Percentiles rank a stretch among this genome's conserved stretches.
Conservation (phyloP, 1,140 invertebrate genomes). For the Calephelis nemesis region DNA sequence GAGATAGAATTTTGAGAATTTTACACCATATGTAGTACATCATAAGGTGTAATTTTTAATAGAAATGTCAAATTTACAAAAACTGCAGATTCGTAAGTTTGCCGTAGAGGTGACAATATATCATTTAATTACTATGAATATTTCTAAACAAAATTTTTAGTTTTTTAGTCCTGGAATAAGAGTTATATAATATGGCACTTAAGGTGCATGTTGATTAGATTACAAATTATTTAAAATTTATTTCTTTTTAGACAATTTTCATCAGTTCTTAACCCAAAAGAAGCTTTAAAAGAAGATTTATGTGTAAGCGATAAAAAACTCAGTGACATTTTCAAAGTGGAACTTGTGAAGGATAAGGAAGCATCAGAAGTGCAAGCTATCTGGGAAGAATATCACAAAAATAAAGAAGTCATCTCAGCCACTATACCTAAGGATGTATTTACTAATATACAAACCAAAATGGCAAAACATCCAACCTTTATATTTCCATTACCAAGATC, state of each 20-base stretch:
- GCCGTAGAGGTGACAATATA: too few relatives aligned
- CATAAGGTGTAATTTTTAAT: too few relatives aligned
- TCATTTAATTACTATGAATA: too few relatives aligned
- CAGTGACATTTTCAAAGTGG: slow-evolving; percentile 88
- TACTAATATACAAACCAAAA: slow-evolving; percentile 80
- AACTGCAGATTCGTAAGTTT: too few relatives aligned
- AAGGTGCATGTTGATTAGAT: too few relatives aligned
- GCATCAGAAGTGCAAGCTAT: slow-evolving; percentile 87
- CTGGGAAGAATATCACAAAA: slow-evolving; percentile 90
- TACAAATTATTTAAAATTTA: too few relatives aligned
- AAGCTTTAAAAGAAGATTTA: slow-evolving; percentile 46
- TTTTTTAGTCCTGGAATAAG: too few relatives aligned
- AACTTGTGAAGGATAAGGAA: slow-evolving; percentile 86
- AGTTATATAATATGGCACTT: too few relatives aligned
- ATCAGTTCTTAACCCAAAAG: slow-evolving; percentile 80
- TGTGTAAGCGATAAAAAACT: slow-evolving; percentile 79
- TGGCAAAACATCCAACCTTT: slow-evolving; percentile 85
- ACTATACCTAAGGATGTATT: slow-evolving; percentile 83
- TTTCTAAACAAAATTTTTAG: too few relatives aligned
- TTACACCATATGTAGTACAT: too few relatives aligned
- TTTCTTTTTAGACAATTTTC: slow-evolving; percentile 72
- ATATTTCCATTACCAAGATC: slow-evolving; percentile 89
- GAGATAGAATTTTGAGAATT: too few relatives aligned
- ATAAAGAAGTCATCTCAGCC: slow-evolving; percentile 87
- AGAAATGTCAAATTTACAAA: too few relatives aligned